Conservation (phyloP, 2,113 vertebrate species). For the Zapus hudsonius region DNA sequence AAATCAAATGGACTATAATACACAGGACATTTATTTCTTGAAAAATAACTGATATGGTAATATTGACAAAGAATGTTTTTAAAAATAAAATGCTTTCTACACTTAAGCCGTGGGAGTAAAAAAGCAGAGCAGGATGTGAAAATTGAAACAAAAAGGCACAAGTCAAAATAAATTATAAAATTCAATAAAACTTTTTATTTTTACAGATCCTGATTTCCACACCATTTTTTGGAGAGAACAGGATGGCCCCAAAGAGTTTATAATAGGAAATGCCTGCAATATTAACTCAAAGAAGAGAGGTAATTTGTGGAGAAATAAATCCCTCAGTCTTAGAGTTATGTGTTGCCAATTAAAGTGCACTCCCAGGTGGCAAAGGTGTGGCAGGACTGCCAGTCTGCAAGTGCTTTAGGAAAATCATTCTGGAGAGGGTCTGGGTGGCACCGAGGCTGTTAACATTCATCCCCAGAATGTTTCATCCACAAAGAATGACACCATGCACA, state of each 20-base stretch:
- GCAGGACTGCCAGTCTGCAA: slow-evolving; percentile 63
- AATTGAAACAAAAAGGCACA: not conserved
- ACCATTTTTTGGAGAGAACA: slow-evolving; percentile 21
- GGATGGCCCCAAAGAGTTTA: slow-evolving; percentile 56
- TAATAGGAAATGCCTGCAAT: slow-evolving; percentile 69
- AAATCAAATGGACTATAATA: not conserved
- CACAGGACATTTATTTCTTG: not conserved
- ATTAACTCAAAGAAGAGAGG: slow-evolving; percentile 59
- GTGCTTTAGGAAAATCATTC: slow-evolving; percentile 75
- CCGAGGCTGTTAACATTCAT: slow-evolving; percentile 57
- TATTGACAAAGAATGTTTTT: not conserved
- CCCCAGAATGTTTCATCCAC: slow-evolving; percentile 44
- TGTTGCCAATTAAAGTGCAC: slow-evolving; percentile 80
- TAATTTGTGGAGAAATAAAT: slow-evolving; percentile 57
- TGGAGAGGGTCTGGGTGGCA: slow-evolving; percentile 30
- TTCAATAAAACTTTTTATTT: not conserved
- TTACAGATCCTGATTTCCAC: not conserved
- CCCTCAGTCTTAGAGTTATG: slow-evolving; percentile 69
- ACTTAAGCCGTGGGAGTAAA: not conserved
- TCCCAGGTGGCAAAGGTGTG: slow-evolving; percentile 71
- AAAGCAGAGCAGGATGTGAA: not conserved
- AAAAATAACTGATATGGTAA: not conserved
- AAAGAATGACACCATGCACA: slow-evolving; percentile 39
- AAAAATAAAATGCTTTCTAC: not conserved
- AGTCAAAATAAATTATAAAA: not conserved